Evolutionary conservation across 1,140 invertebrate genomes (phyloP).

Genomic region (Pseudomyrmex concolor): DNA sequence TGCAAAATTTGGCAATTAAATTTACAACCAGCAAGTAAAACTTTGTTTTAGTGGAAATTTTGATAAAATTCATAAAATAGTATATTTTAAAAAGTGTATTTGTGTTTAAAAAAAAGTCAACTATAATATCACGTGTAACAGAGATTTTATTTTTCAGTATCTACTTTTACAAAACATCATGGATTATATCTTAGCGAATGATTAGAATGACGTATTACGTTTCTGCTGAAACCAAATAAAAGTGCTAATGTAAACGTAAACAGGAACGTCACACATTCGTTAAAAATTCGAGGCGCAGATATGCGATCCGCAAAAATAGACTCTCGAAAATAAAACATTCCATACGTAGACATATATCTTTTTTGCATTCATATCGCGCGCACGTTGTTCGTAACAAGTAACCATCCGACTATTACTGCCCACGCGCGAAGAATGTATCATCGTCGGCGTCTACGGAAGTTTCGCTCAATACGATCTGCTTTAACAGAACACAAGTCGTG

Average conservation of each 20-base stretch:
- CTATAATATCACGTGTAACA: too few species aligned
- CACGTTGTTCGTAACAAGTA: constrained; percentile 30
- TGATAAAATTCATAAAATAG: too few species aligned
- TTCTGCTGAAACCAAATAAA: not conserved
- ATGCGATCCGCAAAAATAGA: constrained; percentile 6
- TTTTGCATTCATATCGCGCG: not conserved
- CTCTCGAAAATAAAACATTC: constrained; percentile 27
- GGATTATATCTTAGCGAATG: not conserved
- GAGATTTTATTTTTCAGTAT: too few species aligned
- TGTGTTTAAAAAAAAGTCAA: too few species aligned
- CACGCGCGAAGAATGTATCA: constrained; percentile 29
- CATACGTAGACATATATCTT: not conserved
- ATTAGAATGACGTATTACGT: not conserved
- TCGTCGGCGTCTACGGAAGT: constrained; percentile 6
- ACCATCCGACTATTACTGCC: not conserved
- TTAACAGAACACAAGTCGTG: constrained; percentile 40
- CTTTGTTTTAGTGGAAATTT: too few species aligned
- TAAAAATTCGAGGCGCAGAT: not conserved
- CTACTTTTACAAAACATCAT: too few species aligned
- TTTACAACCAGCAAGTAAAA: too few species aligned
- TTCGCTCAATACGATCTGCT: not conserved
- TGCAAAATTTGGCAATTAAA: too few species aligned
- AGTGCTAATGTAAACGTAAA: not conserved
- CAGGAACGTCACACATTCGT: not conserved
- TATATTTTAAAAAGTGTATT: too few species aligned